Evolutionary conservation across 1,140 invertebrate species (phyloP), one percentile per base, ranked within the genome.

Genomic region (Drosophila lini): DNA sequence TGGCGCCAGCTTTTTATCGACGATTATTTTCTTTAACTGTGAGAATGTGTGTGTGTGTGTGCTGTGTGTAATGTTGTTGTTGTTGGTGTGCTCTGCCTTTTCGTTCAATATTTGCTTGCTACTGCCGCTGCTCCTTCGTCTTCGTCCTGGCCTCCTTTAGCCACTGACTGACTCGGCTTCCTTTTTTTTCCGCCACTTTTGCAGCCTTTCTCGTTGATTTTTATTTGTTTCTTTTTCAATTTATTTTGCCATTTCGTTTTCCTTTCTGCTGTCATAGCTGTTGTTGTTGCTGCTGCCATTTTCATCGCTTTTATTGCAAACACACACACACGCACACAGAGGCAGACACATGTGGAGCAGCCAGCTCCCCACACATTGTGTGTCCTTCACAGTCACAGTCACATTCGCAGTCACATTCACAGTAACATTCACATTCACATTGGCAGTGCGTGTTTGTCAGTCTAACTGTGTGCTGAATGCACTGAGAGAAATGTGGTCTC

Each of bases 141-240:
- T 41, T 47, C 44, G 31, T 40, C 50, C 11, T 42, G 28, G 25
- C n/a, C 47, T 32, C 13, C 52, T 59, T 78, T 83, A 80, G 82
- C 82, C 78, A 74, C 80, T 53, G 56, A 60, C 44, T 52, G 45
- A 47, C 22, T 52, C 58, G 52, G 34, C 59, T 78, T 57, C 59
- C 38, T 74, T 73, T 85, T 83, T 82, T 86, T 86, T 75, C 79
- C 83, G 83, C 80, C 83, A 88, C 83, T 88, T 86, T 88, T 88
- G 83, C 83, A 88, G 83, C 83, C 83, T 89, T 82, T 85, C 81
- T 89, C 85, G 80, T 88, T 88, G 84, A 88, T 88, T 88, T 88
- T 88, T 88, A 88, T 88, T 88, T 88, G 84, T 88, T 88, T 89
- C 84, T 89, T 84, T 88, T 88, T 88, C 84, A 88, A 88, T 88